Base-by-base conservation (phyloP, 2,888 invertebrate species). In the Ametastegia equiseti region DNA sequence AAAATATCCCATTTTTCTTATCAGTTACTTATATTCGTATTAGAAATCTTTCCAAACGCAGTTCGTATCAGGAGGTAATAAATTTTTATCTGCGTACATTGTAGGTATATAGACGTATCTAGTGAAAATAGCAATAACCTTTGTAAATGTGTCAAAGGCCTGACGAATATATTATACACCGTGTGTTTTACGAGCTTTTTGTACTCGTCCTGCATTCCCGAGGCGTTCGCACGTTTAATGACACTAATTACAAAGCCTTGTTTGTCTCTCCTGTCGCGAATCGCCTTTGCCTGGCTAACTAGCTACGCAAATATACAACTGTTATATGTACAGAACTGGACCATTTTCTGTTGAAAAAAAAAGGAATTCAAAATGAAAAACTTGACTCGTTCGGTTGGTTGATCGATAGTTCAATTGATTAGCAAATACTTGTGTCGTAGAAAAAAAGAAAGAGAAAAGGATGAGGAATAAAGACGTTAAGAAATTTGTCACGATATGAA, bases 241-340 rank as follows among this genome's bases (percentile, higher is more conserved):
- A 47, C 47, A 45, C 71, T 71, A 71, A 71, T 71, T 71, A 71
- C 47, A 23, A 71, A 23, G 45, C 71, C 45, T 45, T 47, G 27
- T 27, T 30, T 47, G 71, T 30, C 71, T 71, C 27, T 27, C 23
- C 60, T 63, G n/a, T n/a, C n/a, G n/a, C n/a, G n/a, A n/a, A n/a
- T n/a, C n/a, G n/a, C n/a, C 33, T 1, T 63, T 11, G 3, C 30
- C 33, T 4, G 9, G 19, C n/a, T 39, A 3, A 1, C 30, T 27
- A 13, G 27, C 4, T 23, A 15, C 27, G 27, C 11, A 23, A 1
- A 1, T n/a, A 30, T 33, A 15, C 33, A 15, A 36, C 65, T 54
- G 9, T 23, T 5, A 2, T 23, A 11, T 23, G 2, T 23, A 54
- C 23, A 23, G 42, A 42, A 42, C 11, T n/a, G n/a, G n/a, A n/a